Conservation (phyloP, 2,113 vertebrate species). For the Pedionomus torquatus region DNA sequence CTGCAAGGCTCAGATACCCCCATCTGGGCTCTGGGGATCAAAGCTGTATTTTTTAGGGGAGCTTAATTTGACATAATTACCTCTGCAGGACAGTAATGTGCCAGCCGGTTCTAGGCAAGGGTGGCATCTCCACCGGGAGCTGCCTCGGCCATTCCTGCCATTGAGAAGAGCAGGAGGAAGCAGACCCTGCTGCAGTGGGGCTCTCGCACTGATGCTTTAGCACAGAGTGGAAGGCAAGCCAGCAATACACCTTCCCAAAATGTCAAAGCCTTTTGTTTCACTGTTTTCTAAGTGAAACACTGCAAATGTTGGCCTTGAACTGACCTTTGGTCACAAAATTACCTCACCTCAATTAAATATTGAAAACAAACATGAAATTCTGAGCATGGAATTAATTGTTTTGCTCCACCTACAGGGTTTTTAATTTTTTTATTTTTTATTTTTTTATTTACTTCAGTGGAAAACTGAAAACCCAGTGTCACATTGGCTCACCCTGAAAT, state of each 20-base stretch:
- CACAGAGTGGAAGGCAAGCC: background rate
- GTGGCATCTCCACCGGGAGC: background rate
- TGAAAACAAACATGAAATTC: slow-evolving; percentile 6
- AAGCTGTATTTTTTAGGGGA: background rate
- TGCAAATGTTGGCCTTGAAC: slow-evolving; percentile 15
- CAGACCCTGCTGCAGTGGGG: fast-evolving
- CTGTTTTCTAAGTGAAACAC: background rate
- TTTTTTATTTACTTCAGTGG: background rate
- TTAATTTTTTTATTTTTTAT: no score
- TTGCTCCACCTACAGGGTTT: background rate
- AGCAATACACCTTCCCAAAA: background rate
- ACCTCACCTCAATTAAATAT: slow-evolving; percentile 2
- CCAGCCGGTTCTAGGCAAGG: background rate
- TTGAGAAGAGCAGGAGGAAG: background rate
- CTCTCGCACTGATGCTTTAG: background rate
- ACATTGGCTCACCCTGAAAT: background rate
- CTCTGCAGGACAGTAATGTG: background rate
- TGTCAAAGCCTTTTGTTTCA: background rate
- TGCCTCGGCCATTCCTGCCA: background rate
- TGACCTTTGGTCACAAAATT: background rate
- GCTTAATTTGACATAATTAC: background rate
- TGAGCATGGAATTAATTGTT: background rate
- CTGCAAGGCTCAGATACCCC: background rate
- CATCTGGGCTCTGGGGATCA: background rate
- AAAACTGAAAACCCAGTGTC: background rate